A percentile compares a stretch with the other conserved stretches of the same genome.
Conservation (phyloP, 2,113 vertebrate genomes). For the Dasyprocta punctata region DNA sequence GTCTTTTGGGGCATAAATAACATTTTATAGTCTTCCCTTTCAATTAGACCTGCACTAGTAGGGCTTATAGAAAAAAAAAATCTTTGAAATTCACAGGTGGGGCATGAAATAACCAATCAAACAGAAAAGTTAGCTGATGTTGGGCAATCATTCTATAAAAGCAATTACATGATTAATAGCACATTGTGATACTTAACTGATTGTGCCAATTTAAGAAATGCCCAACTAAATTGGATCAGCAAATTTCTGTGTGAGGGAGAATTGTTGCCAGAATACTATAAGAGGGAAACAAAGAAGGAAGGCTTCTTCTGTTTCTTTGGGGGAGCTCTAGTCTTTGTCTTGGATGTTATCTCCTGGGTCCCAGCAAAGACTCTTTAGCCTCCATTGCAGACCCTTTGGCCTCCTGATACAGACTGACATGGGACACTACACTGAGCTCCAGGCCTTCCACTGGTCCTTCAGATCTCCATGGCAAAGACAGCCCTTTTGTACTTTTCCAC, state of each 20-base stretch:
- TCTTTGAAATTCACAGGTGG: slow-evolving; percentile 28
- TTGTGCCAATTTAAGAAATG: background rate
- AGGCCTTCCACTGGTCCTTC: background rate
- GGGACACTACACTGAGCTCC: background rate
- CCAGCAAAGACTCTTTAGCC: background rate
- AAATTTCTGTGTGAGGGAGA: background rate
- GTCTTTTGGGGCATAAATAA: background rate
- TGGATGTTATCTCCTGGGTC: background rate
- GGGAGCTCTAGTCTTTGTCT: background rate
- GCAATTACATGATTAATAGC: background rate
- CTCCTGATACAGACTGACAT: background rate
- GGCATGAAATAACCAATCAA: slow-evolving; percentile 48
- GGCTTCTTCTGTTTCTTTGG: background rate
- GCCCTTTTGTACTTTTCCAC: background rate
- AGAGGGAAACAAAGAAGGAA: background rate
- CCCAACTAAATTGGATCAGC: background rate
- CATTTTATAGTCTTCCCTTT: slow-evolving; percentile 17
- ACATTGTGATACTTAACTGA: background rate
- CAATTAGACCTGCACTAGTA: background rate
- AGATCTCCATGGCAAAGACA: background rate
- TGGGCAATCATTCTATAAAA: background rate
- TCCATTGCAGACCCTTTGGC: background rate
- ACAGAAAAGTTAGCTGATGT: background rate
- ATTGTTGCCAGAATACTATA: background rate
- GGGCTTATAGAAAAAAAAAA: background rate